Evolutionary conservation across 2,888 invertebrate species (phyloP), one percentile per base, ranked within the genome.

Genomic region (Lasius fuliginosus): DNA sequence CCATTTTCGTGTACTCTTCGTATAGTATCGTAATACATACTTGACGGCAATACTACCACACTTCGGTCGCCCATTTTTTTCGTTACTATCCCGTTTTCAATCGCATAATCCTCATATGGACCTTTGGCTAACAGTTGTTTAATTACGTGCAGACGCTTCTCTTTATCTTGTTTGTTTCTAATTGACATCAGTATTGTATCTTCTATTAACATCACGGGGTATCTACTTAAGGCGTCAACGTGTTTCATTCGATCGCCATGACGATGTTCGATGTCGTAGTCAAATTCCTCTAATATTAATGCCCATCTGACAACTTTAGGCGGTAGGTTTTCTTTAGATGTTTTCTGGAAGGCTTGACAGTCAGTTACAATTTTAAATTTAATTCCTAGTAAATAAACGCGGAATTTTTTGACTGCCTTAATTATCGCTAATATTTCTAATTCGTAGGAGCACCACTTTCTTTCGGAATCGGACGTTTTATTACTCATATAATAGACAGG

Each of bases 191-290:
- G 30, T 0, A 42, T 23, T 0, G 23, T 68, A 49, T 68, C 18
- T 9, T 49, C 27, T 9, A 36, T 18, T 8, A 36, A 0, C 8
- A 62, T 62, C 1, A 62, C 30, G 0, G 30, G 30, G 2, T 36
- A 75, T 18, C 81, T 53, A 46, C 84, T 84, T 1, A 84, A 15
- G 1, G 75, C 65, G n/a, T 75, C 42, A 0, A n/a, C 68, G 11
- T 73, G 68, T 15, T 9, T 53, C 11, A 83, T 23, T 2, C 12
- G 12, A 0, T 56, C 23, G 0, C 65, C 58, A 0, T 64, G 0
- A 0, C 68, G 76, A 18, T 85, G 83, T 1, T 85, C 83, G 23
- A 85, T 42, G 30, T 76, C 46, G 1, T 40, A 83, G 0, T 74
- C 68, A 1, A 85, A 83, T 1, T 83, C 33, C 3, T 83, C 69